Percentiles rank a stretch among this genome's conserved stretches.
These are phyloP conservation scores for Erebia ligea DNA, from an alignment of 2,888 invertebrate genomes.

Conservation along the genomic window DNA sequence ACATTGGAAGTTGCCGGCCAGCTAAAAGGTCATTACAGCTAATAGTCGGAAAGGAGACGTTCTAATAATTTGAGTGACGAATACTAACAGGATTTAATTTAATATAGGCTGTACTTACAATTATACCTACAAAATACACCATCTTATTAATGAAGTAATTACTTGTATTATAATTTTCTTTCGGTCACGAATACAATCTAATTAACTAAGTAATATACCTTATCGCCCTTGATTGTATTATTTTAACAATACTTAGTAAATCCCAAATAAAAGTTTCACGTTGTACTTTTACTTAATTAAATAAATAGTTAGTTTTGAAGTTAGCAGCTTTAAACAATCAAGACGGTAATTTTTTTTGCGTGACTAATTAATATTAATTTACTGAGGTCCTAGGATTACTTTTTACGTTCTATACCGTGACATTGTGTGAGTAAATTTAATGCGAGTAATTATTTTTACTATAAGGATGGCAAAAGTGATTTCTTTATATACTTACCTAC, in stretches of 20 bases:
- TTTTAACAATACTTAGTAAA: neutral
- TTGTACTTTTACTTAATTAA: neutral
- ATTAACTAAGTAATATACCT: neutral
- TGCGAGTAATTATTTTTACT: no score
- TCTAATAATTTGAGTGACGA: neutral
- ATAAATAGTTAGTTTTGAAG: neutral
- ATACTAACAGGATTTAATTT: neutral
- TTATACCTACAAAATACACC: no score
- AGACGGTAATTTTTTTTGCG: neutral
- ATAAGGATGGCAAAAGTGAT: no score
- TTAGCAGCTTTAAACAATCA: neutral
- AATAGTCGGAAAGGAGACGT: constrained; percentile 13
- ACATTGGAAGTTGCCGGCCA: constrained; percentile 74
- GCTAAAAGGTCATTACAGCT: constrained; percentile 77
- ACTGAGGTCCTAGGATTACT: no score
- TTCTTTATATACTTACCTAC: no score
- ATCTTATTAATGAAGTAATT: no score
- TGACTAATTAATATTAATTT: no score
- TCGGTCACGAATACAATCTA: neutral
- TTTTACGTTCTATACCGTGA: no score
- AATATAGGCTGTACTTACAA: neutral
- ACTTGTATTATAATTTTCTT: neutral
- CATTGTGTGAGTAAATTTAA: no score
- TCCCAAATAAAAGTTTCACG: neutral
- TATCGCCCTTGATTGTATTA: neutral